These are phyloP conservation scores for Myocastor coypus DNA, from an alignment of 2,113 vertebrate genomes.

Conservation along the genomic window DNA sequence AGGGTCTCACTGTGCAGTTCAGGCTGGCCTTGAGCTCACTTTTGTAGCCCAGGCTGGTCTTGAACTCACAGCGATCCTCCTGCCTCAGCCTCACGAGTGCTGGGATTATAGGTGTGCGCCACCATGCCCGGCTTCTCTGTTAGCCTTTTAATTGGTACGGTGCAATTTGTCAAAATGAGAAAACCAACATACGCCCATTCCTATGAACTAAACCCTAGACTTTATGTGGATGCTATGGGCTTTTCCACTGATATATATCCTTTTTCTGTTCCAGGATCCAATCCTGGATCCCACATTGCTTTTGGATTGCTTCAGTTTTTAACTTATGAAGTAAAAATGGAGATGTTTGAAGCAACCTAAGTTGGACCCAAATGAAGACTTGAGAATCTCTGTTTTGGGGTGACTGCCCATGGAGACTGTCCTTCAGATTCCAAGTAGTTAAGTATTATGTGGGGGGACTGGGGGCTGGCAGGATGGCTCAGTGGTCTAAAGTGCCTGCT, in stretches of 20 bases:
- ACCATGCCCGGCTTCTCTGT: too few relatives aligned
- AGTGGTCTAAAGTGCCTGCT: too few relatives aligned
- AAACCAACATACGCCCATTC: not conserved
- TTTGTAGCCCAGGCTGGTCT: too few relatives aligned
- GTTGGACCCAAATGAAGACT: constrained; percentile 44
- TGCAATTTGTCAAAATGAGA: constrained; percentile 3
- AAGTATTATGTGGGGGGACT: constrained; percentile 21
- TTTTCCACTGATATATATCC: constrained; percentile 26
- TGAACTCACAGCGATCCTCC: too few relatives aligned
- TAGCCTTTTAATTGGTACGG: not conserved
- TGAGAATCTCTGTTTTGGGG: constrained; percentile 35
- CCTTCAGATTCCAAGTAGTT: not conserved
- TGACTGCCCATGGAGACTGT: not conserved
- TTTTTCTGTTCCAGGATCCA: constrained; percentile 31
- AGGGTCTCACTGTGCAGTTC: too few relatives aligned
- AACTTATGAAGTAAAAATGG: not conserved
- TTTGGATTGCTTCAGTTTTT: constrained; percentile 48
- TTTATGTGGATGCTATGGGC: constrained; percentile 44
- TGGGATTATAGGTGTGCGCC: too few relatives aligned
- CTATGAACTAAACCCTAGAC: constrained; percentile 3
- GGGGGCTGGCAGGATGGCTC: too few relatives aligned
- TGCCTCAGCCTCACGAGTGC: too few relatives aligned
- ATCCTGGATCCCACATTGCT: not conserved
- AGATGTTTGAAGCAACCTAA: constrained; percentile 59
- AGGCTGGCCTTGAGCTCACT: too few relatives aligned